A percentile compares a stretch with the other conserved stretches of the same genome.
These are phyloP conservation scores for Carassius carassius DNA, from an alignment of 2,113 vertebrate species.

Conservation along the genomic window DNA sequence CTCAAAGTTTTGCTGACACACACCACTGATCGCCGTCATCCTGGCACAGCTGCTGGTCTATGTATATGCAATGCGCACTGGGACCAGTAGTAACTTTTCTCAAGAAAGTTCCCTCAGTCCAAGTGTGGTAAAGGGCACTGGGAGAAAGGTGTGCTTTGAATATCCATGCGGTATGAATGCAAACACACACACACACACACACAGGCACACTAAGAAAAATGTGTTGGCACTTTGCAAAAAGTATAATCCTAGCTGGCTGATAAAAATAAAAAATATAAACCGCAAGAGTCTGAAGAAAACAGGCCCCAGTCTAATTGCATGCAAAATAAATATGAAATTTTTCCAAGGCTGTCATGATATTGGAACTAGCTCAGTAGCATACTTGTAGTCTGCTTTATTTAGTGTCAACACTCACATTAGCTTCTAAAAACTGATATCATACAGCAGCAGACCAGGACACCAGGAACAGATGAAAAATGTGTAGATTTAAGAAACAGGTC, in stretches of 20 bases:
- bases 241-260: constrained; percentile 43
- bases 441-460: neutral
- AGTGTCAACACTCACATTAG: neutral
- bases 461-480: neutral
- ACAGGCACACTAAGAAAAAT: neutral
- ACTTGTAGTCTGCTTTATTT: constrained; percentile 3
- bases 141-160: constrained; percentile 18
- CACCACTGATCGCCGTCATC: neutral
- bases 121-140: constrained; percentile 36
- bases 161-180: constrained; percentile 20
- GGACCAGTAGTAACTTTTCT: constrained; percentile 12
- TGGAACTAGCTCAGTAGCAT: neutral
- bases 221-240: constrained; percentile 20
- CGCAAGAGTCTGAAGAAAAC: constrained; percentile 23
- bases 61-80: neutral
- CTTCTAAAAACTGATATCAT: neutral
- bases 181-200: constrained; percentile 17
- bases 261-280: constrained; percentile 52
- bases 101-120: constrained; percentile 9
- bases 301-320: constrained; percentile 22
- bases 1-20: neutral
- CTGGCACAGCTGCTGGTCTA: constrained; percentile 9
- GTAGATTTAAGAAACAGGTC: neutral
- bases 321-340: constrained; percentile 28
- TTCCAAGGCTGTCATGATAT: constrained; percentile 23